Evolutionary conservation across 2,888 invertebrate species (phyloP).

Genomic region (Himalopsyche anomala): DNA sequence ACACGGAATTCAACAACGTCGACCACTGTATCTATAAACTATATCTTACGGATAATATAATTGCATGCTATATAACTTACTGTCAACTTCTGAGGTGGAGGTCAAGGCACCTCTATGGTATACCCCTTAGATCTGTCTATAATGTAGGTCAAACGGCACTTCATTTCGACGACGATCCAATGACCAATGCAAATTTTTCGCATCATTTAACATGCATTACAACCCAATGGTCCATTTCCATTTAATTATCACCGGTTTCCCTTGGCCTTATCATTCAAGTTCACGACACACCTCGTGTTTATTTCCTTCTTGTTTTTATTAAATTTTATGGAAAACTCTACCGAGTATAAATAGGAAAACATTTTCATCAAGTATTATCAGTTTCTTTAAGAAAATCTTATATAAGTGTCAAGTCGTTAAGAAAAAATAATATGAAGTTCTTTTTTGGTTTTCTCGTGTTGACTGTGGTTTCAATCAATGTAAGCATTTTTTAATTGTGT

Average conservation of each 20-base stretch:
- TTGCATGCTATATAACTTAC: no score
- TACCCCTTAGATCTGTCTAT: no score
- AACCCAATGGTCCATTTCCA: background rate
- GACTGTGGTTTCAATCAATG: constrained; percentile 47
- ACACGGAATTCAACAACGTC: no score
- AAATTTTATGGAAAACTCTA: background rate
- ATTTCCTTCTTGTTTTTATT: background rate
- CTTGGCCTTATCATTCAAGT: constrained; percentile 10
- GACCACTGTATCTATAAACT: no score
- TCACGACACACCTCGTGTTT: background rate
- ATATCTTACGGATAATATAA: no score
- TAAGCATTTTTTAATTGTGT: constrained; percentile 21
- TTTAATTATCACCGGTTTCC: background rate
- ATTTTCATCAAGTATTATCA: background rate
- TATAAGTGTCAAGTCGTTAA: background rate
- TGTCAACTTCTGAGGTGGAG: no score
- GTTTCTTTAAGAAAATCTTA: background rate
- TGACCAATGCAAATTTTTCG: background rate
- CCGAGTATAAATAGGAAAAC: constrained; percentile 4
- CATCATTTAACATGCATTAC: background rate
- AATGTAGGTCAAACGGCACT: no score
- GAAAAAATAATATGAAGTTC: constrained; percentile 48
- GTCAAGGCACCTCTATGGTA: no score
- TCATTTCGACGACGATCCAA: no score
- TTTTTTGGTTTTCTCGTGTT: constrained; percentile 44